phyloP scores from a whole-genome alignment of 2,797 vertebrate species.

The Ciconia nigra region DNA sequence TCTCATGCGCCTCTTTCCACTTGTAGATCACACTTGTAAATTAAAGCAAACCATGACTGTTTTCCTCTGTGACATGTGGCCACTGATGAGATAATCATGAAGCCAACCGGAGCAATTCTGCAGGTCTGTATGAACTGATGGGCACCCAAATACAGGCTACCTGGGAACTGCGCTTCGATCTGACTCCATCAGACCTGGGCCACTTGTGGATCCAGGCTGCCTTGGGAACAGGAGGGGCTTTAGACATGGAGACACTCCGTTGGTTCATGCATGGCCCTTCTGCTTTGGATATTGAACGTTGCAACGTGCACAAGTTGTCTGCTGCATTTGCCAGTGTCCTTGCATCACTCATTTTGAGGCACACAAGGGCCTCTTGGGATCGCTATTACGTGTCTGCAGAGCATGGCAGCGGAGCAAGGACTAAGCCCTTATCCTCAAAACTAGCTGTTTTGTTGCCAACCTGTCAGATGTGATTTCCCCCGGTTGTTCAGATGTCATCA shows the following conservation, averaged over 20 bases:
- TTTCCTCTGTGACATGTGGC: neutral
- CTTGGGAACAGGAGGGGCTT: neutral
- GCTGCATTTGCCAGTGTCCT: neutral
- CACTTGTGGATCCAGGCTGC: neutral
- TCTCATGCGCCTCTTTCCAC: neutral
- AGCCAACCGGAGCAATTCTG: neutral
- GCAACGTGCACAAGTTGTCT: neutral
- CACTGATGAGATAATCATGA: neutral
- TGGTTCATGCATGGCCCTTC: neutral
- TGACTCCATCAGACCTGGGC: neutral
- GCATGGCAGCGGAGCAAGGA: neutral
- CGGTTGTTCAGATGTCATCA: neutral
- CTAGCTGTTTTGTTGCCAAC: neutral
- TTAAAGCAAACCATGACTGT: neutral
- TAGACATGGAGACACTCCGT: neutral
- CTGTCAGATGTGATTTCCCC: neutral
- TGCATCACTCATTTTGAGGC: neutral
- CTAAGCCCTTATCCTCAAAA: neutral
- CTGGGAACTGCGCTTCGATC: accelerated
- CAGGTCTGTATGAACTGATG: neutral
- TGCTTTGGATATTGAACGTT: neutral
- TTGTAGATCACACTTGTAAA: neutral
- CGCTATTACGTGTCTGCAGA: neutral
- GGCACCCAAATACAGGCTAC: neutral
- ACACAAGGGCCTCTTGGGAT: neutral